These are phyloP conservation scores for Chloroclysta siterata DNA, from an alignment of 2,888 invertebrate species.

Conservation along the genomic window DNA sequence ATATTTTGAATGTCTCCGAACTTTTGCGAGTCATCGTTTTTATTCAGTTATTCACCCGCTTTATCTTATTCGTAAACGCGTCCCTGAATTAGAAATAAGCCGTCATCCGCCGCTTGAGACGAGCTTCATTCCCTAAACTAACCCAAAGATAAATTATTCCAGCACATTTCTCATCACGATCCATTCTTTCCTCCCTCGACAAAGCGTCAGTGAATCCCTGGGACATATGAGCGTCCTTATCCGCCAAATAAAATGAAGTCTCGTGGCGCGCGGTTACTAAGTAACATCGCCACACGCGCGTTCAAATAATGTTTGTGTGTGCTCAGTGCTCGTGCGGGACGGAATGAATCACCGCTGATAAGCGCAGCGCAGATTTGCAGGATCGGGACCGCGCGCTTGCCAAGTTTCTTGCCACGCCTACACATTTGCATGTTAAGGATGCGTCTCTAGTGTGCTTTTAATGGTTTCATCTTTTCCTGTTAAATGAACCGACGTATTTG, in stretches of 20 bases:
- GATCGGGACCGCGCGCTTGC: constrained; percentile 61
- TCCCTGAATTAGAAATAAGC: constrained; percentile 75
- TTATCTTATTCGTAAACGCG: constrained; percentile 69
- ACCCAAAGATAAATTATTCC: constrained; percentile 80
- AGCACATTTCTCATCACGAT: constrained; percentile 77
- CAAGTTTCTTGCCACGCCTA: constrained; percentile 68
- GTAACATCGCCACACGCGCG: constrained; percentile 57
- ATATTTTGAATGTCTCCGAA: constrained; percentile 53
- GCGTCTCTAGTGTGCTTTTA: constrained; percentile 56
- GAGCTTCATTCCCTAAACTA: constrained; percentile 72
- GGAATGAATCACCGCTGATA: constrained; percentile 81
- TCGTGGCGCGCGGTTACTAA: constrained; percentile 64
- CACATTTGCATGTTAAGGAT: constrained; percentile 73
- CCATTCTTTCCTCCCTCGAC: constrained; percentile 73
- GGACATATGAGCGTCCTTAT: constrained; percentile 74
- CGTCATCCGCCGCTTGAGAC: constrained; percentile 66
- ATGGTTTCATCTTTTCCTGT: constrained; percentile 49
- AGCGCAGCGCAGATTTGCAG: constrained; percentile 78
- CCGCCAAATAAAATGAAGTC: constrained; percentile 73
- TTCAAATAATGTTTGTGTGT: constrained; percentile 51
- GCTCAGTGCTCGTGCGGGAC: constrained; percentile 53
- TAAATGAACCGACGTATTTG: constrained; percentile 30
- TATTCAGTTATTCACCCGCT: constrained; percentile 72
- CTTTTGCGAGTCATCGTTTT: constrained; percentile 64
- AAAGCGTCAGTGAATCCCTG: constrained; percentile 73